Base-by-base conservation (phyloP, 2,113 vertebrate genomes). In the Hyaena hyaena region DNA sequence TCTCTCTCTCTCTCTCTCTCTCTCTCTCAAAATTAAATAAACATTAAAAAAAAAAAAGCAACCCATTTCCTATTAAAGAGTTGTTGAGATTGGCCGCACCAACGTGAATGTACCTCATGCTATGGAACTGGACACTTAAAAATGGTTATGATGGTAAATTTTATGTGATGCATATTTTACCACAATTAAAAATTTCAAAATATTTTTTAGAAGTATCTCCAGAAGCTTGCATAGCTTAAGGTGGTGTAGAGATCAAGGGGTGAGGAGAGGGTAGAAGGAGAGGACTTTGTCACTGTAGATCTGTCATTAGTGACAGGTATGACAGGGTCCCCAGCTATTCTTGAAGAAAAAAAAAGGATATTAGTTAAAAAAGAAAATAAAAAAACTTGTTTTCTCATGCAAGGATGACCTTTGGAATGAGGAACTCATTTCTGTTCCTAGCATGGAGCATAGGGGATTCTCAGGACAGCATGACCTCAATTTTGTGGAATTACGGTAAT, bases 381-480 rank as follows among this genome's bases (percentile, higher is more conserved):
- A 55, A 5, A 43, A 3, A 8, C 50, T 71, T 88, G 19, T 90
- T 79, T 93, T 94, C 87, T 87, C 69, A 3, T 28, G 48, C 43
- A 89, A 48, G 10, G 77, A 43, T 68, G 31, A 81, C 76, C 48
- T 97, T 90, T 7, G 24, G 82, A 76, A 82, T 50, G 82, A 95
- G 88, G 71, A 71, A 43, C 48, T 45, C 61, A 55, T 19, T 23
- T 61, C 26, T 4, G 21, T 73, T 77, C 45, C 85, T 93, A 65
- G 55, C 76, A 93, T 2, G 81, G 65, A 90, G 33, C 82, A 48
- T 69, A 86, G 81, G 85, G n/a, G 39, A 82, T 76, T 84, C 87
- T 88, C 12, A 15, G 63, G 68, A 88, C 65, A 45, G 21, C 33
- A 0, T 73, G 87, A 65, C 53, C 83, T 94, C 43, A 55, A 1